A percentile compares a stretch with the other conserved stretches of the same genome.
Evolutionary conservation across 2,888 invertebrate genomes (phyloP).

Genomic region (Rhorus exstirpatorius): DNA sequence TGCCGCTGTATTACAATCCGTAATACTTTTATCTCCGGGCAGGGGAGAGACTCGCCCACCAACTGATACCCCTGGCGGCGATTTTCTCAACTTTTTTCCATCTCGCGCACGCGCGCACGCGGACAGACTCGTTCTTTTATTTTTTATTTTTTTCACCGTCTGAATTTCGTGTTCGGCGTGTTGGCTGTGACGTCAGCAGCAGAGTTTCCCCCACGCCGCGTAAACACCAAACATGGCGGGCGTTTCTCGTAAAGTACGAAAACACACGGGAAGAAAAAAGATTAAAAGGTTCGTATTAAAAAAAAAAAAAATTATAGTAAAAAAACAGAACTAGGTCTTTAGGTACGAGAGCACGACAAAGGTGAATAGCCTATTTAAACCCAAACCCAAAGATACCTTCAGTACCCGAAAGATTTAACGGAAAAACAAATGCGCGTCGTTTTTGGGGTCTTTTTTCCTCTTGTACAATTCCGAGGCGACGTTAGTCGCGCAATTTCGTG

Average conservation of each 20-base stretch:
- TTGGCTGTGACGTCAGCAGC: slow-evolving; percentile 82
- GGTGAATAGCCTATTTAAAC: slow-evolving; percentile 1
- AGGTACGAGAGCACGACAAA: slow-evolving; percentile 18
- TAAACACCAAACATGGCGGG: slow-evolving; percentile 86
- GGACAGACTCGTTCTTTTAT: slow-evolving; percentile 1
- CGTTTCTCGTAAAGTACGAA: slow-evolving; percentile 74
- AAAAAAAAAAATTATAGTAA: slow-evolving; percentile 1
- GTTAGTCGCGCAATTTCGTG: slow-evolving; percentile 43
- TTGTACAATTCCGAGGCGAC: slow-evolving; percentile 34
- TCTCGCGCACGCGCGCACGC: slow-evolving; percentile 10
- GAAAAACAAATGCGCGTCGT: slow-evolving; percentile 21
- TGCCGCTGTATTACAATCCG: slow-evolving; percentile 63
- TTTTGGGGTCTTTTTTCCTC: slow-evolving; percentile 3
- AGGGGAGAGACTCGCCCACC: slow-evolving; percentile 56
- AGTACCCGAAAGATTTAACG: slow-evolving; percentile 6
- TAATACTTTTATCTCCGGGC: slow-evolving; percentile 50
- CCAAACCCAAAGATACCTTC: not conserved
- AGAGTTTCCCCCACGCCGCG: slow-evolving; percentile 83
- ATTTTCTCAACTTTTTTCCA: slow-evolving; percentile 18
- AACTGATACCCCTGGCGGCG: slow-evolving; percentile 45
- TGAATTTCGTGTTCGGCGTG: slow-evolving; percentile 77
- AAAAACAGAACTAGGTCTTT: not conserved
- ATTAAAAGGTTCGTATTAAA: slow-evolving; percentile 48
- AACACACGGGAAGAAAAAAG: slow-evolving; percentile 52
- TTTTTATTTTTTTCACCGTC: slow-evolving; percentile 17